Percentiles rank a stretch among this genome's conserved stretches.
These are phyloP conservation scores for Mus spicilegus DNA, from an alignment of 2,113 vertebrate species.

Conservation along the genomic window DNA sequence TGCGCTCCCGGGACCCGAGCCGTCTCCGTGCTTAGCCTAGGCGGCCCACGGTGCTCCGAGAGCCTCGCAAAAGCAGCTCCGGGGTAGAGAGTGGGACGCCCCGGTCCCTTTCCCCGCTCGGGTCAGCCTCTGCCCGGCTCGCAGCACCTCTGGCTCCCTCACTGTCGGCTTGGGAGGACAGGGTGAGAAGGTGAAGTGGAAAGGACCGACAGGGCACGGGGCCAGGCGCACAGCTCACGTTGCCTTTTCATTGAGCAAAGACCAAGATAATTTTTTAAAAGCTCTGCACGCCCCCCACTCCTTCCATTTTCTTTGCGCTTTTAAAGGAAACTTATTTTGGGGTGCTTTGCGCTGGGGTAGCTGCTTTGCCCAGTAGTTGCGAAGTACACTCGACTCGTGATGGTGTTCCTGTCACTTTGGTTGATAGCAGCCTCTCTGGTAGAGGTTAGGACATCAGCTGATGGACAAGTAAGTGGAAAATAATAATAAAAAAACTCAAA, in stretches of 20 bases:
- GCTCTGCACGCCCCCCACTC: neutral
- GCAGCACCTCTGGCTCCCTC: constrained; percentile 69
- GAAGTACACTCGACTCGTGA: constrained; percentile 88
- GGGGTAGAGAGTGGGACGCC: constrained; percentile 53
- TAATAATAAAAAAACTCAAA: constrained; percentile 50
- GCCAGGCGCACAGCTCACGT: constrained; percentile 65
- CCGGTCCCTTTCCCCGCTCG: constrained; percentile 51
- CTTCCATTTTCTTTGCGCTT: neutral
- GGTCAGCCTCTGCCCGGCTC: constrained; percentile 45
- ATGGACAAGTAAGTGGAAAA: constrained; percentile 89
- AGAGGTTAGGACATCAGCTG: constrained; percentile 89
- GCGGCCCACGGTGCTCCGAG: constrained; percentile 30
- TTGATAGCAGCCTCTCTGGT: constrained; percentile 88
- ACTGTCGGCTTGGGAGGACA: constrained; percentile 54
- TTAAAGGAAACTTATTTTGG: constrained; percentile 71
- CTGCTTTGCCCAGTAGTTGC: constrained; percentile 70
- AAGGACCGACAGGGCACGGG: constrained; percentile 50
- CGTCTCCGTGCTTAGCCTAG: constrained; percentile 34
- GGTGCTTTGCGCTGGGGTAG: constrained; percentile 72
- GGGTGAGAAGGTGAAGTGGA: constrained; percentile 75
- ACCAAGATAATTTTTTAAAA: neutral
- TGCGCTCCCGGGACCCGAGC: constrained; percentile 57
- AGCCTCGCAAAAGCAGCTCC: constrained; percentile 17
- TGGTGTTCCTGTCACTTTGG: constrained; percentile 92
- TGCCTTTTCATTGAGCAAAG: constrained; percentile 66